Base-by-base conservation (phyloP, 2,888 invertebrate genomes). In the Sycophila texana region DNA sequence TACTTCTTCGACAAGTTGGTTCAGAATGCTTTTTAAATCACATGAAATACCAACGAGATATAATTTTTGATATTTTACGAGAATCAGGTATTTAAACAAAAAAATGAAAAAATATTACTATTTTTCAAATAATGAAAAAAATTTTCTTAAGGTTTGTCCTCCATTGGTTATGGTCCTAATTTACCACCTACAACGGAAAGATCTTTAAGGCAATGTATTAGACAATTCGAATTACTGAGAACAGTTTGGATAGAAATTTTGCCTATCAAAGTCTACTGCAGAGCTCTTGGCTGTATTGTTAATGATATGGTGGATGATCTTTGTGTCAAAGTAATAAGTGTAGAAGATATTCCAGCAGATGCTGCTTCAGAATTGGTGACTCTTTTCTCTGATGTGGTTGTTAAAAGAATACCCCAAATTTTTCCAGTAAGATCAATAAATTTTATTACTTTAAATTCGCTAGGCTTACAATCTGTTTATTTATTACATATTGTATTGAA, bases 201-300 rank as follows among this genome's bases (percentile, higher is more conserved):
- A 84, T 93, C 94, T n/a, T 90, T 98, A 51, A 92, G 96, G 10
- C 97, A 97, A 89, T 96, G 97, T 86, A 91, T 97, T 70, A 92
- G 97, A 65, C 97, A 97, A 88, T 91, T 98, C 84, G 95, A 96
- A 85, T 92, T 97, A 74, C 90, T 98, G 16, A 95, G 95, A 91
- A 96, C 95, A 80, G 96, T 98, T 12, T 98, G 98, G 98, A 93
- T 94, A 80, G 95, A 95, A 84, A 95, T 98, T 10, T 93, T 98
- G 75, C 96, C 97, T 0, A 90, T 92, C 73, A 93, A 93, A 83
- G 93, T 96, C 14, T 98, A 96, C 87, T 95, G 94, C 83, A 95
- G 93, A 90, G 92, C 94, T 63, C 92, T 95, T 53, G 95, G 94
- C 67, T 93, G 93, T 53, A 91, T 96, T 75, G 91, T 94, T 80